phyloP scores from a whole-genome alignment of 2,797 vertebrate species.

The Varecia variegata region DNA sequence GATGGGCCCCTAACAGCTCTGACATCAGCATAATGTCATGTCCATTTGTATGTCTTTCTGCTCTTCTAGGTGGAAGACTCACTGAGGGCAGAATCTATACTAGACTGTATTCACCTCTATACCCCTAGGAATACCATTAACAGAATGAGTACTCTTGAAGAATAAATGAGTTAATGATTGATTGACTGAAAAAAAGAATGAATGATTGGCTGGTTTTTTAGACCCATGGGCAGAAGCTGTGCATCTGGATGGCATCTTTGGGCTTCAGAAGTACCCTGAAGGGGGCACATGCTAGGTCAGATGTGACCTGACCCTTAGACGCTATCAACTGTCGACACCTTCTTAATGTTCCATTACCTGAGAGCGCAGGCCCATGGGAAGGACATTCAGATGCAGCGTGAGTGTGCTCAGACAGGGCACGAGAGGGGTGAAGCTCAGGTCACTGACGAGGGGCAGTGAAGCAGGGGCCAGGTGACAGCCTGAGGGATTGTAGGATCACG shows the following conservation, averaged over 20 bases:
- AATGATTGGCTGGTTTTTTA: not conserved
- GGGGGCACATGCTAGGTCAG: not conserved
- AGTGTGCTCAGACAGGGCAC: not conserved
- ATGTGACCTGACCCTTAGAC: not conserved
- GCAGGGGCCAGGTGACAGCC: not conserved
- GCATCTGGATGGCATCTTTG: not conserved
- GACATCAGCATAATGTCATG: not conserved
- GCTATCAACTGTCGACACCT: not conserved
- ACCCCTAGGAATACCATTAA: not conserved
- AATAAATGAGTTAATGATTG: not conserved
- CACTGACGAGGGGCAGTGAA: not conserved
- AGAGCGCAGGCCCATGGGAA: not conserved
- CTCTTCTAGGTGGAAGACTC: not conserved
- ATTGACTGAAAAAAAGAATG: not conserved
- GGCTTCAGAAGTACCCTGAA: not conserved
- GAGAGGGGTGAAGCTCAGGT: not conserved
- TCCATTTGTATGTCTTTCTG: not conserved
- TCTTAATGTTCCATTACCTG: not conserved
- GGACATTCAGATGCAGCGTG: not conserved
- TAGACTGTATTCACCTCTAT: not conserved
- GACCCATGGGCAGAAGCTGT: not conserved
- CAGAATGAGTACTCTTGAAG: not conserved
- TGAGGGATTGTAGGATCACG: not conserved
- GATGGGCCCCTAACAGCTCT: not conserved
- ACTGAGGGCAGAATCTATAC: not conserved